A percentile compares a stretch with the other conserved stretches of the same genome.
phyloP scores from a whole-genome alignment of 2,113 vertebrate species.

The Chiloscyllium plagiosum region DNA sequence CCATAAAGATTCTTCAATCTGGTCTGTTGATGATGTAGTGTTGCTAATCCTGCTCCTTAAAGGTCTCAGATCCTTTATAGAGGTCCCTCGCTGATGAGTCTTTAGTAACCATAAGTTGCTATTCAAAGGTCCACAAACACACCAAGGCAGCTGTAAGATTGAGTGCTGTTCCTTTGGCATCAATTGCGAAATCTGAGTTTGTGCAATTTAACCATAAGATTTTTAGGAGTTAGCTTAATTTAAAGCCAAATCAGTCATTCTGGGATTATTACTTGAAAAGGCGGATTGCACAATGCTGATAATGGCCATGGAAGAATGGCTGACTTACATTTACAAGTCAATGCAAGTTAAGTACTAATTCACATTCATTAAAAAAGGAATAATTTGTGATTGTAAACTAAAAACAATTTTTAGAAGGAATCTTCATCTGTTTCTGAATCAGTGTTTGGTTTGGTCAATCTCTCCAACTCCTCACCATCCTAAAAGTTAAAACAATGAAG shows the following conservation, averaged over 20 bases:
- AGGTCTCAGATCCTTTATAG: background rate
- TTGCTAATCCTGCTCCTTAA: background rate
- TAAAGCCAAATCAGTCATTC: background rate
- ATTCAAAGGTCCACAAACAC: background rate
- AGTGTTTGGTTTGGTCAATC: slow-evolving; percentile 72
- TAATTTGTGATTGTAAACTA: background rate
- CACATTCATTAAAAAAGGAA: background rate
- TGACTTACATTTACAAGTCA: background rate
- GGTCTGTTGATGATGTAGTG: background rate
- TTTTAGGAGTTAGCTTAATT: background rate
- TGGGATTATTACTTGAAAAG: background rate
- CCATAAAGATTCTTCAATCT: too few species aligned
- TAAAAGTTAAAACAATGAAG: slow-evolving; percentile 49
- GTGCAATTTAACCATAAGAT: background rate
- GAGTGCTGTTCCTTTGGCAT: background rate
- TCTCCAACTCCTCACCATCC: slow-evolving; percentile 92
- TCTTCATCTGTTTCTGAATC: slow-evolving; percentile 86
- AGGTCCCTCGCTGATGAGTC: too few species aligned
- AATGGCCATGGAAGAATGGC: background rate
- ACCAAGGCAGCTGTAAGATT: background rate
- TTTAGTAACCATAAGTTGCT: background rate
- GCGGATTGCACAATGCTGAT: background rate
- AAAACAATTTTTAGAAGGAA: slow-evolving; percentile 53
- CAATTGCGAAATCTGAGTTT: background rate
- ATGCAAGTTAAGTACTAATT: background rate